Conservation (phyloP, 2,113 vertebrate species). For the Oreotrochilus melanogaster region DNA sequence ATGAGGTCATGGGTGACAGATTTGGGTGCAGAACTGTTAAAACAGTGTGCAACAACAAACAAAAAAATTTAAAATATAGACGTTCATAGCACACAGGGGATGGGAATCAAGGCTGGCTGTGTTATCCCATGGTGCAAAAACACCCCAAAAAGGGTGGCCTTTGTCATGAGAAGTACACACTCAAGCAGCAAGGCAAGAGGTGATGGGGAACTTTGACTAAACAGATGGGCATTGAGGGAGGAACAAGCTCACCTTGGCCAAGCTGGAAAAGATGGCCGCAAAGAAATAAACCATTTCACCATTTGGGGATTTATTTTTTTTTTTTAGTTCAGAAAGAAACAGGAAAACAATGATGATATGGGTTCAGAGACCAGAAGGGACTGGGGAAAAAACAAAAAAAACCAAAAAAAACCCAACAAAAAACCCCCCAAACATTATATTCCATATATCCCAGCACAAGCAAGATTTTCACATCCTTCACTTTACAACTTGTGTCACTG, state of each 20-base stretch:
- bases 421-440: background rate
- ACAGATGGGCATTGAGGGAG: background rate
- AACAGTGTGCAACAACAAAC: background rate
- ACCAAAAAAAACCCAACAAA: too few relatives aligned
- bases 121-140: background rate
- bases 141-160: background rate
- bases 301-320: background rate
- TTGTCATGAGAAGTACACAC: background rate
- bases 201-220: background rate
- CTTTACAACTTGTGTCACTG: background rate
- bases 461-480: background rate
- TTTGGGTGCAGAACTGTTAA: slow-evolving; percentile 1
- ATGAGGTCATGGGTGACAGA: slow-evolving; percentile 54
- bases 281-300: background rate
- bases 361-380: background rate
- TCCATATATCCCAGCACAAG: background rate
- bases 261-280: background rate
- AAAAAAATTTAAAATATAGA: background rate
- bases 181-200: background rate
- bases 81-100: background rate
- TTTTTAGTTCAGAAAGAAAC: background rate
- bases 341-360: background rate
- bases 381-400: too few relatives aligned
- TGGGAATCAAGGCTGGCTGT: background rate
- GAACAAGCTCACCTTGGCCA: background rate